Percentiles rank a stretch among this genome's conserved stretches.
Evolutionary conservation across 2,888 invertebrate genomes (phyloP).

Genomic region (Griposia aprilina): DNA sequence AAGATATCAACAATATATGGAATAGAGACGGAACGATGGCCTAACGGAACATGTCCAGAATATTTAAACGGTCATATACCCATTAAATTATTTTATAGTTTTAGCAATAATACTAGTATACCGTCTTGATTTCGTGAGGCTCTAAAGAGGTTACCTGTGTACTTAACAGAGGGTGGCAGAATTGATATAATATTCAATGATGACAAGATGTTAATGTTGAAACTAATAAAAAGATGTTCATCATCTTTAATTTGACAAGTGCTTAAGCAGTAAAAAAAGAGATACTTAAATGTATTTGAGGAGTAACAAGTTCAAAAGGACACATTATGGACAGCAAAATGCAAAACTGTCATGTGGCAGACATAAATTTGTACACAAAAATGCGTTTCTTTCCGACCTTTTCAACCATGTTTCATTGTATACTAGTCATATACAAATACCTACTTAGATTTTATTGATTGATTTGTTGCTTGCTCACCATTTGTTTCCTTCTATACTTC

Average conservation of each 20-base stretch:
- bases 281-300: not conserved
- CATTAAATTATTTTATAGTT: conserved; percentile 39
- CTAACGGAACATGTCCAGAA: conserved; percentile 35
- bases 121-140: conserved; percentile 18
- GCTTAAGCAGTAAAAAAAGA: not conserved
- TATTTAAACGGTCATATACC: conserved; percentile 46
- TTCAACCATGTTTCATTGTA: not conserved
- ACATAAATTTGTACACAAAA: not conserved
- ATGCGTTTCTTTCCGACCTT: not conserved
- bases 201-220: not conserved
- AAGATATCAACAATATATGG: conserved; percentile 29
- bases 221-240: not conserved
- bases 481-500: not conserved
- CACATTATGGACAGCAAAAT: not conserved
- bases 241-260: not conserved
- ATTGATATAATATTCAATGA: not conserved
- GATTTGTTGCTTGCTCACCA: not conserved
- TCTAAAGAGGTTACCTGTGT: not conserved
- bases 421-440: not conserved
- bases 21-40: conserved; percentile 30
- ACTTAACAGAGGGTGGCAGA: not conserved
- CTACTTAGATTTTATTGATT: not conserved
- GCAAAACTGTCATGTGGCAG: not conserved
- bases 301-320: not conserved
- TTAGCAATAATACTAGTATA: not conserved